These are phyloP conservation scores for Pluvianellus socialis DNA, from an alignment of 2,113 vertebrate genomes.

Conservation along the genomic window DNA sequence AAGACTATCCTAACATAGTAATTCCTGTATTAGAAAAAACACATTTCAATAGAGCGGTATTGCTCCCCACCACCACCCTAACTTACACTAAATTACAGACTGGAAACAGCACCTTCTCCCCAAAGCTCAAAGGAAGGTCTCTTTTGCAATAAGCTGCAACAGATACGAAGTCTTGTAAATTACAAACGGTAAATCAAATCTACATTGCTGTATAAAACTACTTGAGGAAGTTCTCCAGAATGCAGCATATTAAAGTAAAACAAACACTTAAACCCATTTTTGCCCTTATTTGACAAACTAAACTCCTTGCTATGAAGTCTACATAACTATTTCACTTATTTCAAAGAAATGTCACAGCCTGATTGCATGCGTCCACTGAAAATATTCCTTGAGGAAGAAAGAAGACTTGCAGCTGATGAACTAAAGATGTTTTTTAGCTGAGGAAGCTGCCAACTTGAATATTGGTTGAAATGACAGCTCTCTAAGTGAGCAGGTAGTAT, in stretches of 20 bases:
- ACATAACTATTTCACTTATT: background rate
- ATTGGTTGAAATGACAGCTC: background rate
- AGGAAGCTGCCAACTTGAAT: background rate
- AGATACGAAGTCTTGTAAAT: background rate
- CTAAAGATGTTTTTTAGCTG: background rate
- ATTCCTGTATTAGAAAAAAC: background rate
- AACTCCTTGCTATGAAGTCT: background rate
- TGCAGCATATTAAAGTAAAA: background rate
- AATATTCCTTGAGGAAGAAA: background rate
- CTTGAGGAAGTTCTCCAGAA: background rate
- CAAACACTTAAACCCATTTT: background rate
- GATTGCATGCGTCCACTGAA: background rate
- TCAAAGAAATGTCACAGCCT: background rate
- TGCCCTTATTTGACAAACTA: background rate
- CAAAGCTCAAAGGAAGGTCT: background rate
- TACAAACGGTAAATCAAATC: background rate
- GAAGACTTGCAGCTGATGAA: background rate
- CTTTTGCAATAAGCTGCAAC: background rate
- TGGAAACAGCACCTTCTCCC: background rate
- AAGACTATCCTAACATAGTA: background rate
- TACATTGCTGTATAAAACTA: background rate
- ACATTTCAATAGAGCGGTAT: background rate
- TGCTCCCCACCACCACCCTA: background rate
- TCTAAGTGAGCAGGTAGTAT: background rate
- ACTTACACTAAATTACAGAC: background rate